phyloP scores from a whole-genome alignment of 1,140 invertebrate species.

The Oncopeltus fasciatus region DNA sequence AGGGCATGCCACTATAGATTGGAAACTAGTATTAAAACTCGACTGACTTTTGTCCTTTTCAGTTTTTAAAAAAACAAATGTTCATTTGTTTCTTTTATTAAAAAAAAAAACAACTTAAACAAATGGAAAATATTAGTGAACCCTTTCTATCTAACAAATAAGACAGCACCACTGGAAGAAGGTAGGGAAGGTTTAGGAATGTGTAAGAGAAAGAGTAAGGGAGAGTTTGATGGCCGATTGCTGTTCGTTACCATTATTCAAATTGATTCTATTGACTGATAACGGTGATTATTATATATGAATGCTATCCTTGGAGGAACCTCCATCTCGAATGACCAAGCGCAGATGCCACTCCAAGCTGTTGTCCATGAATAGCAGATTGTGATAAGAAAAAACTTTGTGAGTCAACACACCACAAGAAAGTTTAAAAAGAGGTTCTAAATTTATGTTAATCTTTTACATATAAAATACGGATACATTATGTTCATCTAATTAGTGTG shows the following conservation, averaged over 20 bases:
- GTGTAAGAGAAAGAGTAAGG: slow-evolving; percentile 16
- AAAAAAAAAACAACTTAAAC: slow-evolving; percentile 10
- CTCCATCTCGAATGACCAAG: slow-evolving; percentile 17
- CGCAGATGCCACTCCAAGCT: slow-evolving; percentile 3
- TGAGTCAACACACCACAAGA: slow-evolving; percentile 3
- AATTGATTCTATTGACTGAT: neutral
- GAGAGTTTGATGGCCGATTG: slow-evolving; percentile 20
- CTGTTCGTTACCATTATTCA: neutral
- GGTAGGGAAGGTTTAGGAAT: slow-evolving; percentile 10
- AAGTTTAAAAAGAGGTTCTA: neutral
- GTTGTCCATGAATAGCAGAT: slow-evolving; percentile 8
- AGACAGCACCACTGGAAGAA: neutral
- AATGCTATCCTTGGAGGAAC: slow-evolving; percentile 2
- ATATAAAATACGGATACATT: neutral
- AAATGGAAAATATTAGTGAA: no score
- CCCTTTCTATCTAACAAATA: neutral
- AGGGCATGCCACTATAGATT: slow-evolving; percentile 86
- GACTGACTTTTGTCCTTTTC: neutral
- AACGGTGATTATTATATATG: neutral
- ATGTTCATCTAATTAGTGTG: neutral
- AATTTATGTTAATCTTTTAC: neutral
- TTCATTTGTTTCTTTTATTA: neutral
- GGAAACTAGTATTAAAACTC: slow-evolving; percentile 7
- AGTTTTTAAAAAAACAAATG: neutral
- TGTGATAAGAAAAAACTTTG: slow-evolving; percentile 9